Percentiles rank a stretch among this genome's conserved stretches.
These are phyloP conservation scores for Acanthococcus lagerstroemiae DNA, from an alignment of 2,888 invertebrate species.

Conservation along the genomic window DNA sequence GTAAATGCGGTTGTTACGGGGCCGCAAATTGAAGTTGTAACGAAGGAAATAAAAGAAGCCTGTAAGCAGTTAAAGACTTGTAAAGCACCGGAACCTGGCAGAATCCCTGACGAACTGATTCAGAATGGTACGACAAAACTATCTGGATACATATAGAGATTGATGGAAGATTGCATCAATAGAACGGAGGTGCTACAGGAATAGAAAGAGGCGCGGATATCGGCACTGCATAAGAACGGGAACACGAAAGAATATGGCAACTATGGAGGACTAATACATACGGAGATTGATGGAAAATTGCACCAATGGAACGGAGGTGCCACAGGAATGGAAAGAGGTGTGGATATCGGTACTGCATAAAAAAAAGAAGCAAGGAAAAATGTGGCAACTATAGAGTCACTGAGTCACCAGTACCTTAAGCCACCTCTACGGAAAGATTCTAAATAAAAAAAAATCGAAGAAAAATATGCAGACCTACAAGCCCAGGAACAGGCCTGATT, in stretches of 20 bases:
- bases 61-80: not conserved
- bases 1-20: not conserved
- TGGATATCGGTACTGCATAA: too few relatives aligned
- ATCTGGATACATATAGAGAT: not conserved
- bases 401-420: not conserved
- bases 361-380: too few relatives aligned
- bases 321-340: too few relatives aligned
- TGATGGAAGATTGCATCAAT: not conserved
- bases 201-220: not conserved
- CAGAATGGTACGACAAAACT: not conserved
- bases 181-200: not conserved
- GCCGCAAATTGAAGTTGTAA: not conserved
- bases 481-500: not conserved
- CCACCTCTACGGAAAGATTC: not conserved
- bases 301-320: too few relatives aligned
- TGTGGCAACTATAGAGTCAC: too few relatives aligned
- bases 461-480: not conserved
- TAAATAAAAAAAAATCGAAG: not conserved
- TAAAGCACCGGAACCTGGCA: not conserved
- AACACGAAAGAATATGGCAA: not conserved
- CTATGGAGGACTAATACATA: not conserved
- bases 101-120: not conserved
- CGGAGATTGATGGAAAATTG: too few relatives aligned
- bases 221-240: not conserved
- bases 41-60: not conserved